Evolutionary conservation across 2,113 vertebrate genomes (phyloP), one percentile per base, ranked within the genome.

Genomic region (Gobius niger): DNA sequence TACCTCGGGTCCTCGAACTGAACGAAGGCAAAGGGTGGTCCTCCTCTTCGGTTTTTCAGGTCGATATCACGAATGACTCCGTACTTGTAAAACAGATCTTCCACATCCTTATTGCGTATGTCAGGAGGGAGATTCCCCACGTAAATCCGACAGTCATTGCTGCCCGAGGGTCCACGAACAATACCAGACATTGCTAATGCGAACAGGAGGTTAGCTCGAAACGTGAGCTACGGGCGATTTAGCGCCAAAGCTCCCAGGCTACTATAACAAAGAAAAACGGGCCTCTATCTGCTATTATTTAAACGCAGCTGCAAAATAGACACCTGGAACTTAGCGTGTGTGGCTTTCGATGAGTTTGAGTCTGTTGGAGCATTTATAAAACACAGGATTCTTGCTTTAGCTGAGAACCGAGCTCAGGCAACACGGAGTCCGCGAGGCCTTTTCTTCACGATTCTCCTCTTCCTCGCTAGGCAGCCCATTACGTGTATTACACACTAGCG

Each of bases 61-160:
- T 96, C 95, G 68, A 97, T 95, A 76, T 95, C 95, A 18, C 95
- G 93, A 69, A 96, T 96, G 24, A 93, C 89, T 54, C 95, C 95
- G 69, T 95, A 97, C 74, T 96, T 96, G 82, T 95, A 95, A 70
- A 96, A 97, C 5, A 97, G 82, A 61, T 97, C 95, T 79, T 96
- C 95, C 5, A 97, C 86, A 77, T 97, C 95, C 70, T 95, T 94
- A 57, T 95, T 94, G 60, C 95, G 94, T 70, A 96, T 95, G 67
- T 96, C 94, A 0, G 93, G 93, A 4, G 95, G 95, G 50, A 96
- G 92, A 80, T 96, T 97, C 0, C 95, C 95, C 72, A 96, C 95
- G 63, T 97, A 96, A 24, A 93, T 92, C 56, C 93, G 95, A 89
- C 97, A 99, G 80, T 99, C 97, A 90, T 99, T 99, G 81, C 95